Base-by-base conservation (phyloP, 2,888 invertebrate species). In the Leucania comma region DNA sequence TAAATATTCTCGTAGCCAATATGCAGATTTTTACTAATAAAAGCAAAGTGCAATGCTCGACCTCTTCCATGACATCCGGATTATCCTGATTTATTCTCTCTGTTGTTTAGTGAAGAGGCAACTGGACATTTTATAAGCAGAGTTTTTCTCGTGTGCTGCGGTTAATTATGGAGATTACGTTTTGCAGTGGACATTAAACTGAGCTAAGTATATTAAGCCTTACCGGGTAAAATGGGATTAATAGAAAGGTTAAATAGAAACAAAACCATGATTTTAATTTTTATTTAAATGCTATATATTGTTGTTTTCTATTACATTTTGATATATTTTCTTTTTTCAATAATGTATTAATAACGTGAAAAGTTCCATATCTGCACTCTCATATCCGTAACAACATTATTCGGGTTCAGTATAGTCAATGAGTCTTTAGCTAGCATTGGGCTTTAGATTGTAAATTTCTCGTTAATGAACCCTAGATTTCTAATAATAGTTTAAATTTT, bases 401-500 rank as follows among this genome's bases (percentile, higher is more conserved):
- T 12, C 4, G n/a, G n/a, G 12, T 57, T 35, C 22, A 26, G 17
- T 61, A 22, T 14, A 48, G 14, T 35, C 29, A 29, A 29, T 68
- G 29, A 42, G 42, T 6, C 3, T 17, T 12, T 2, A 48, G 9
- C 20, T 42, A 14, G 0, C 14, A 12, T 46, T 1, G 8, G 3
- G 35, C 35, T 35, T 2, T 53, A 35, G 10, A 29, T n/a, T 54
- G 6, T 26, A 38, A 38, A 58, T 48, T 58, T n/a, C 17, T 17
- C 6, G 2, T 42, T 53, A 35, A 38, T 53, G 51, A 38, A 9
- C 3, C 17, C 4, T 22, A n/a, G 1, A 53, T 38, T 53, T 17
- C 8, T 35, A 32, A 59, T 54, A 71, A 26, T 29, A 59, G 29
- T 35, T 24, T 14, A 48, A 71, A 3, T 56, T 56, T 56, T 72